Percentiles rank a stretch among this genome's conserved stretches.
phyloP scores from a whole-genome alignment of 2,888 invertebrate species.

The Fragum sueziense region DNA sequence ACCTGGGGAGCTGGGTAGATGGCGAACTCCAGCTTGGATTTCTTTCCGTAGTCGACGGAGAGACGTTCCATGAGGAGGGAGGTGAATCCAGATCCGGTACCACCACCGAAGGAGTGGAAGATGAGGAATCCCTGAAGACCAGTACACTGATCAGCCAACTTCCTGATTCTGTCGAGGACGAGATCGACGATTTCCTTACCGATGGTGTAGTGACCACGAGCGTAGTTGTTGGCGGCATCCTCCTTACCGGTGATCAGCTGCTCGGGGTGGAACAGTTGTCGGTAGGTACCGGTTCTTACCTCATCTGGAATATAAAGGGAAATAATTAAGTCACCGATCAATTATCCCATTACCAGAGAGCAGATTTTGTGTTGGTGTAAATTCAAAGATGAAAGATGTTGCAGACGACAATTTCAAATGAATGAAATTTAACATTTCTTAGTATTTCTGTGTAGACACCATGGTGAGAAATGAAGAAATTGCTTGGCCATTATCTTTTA shows the following conservation, averaged over 20 bases:
- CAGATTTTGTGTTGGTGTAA: no score
- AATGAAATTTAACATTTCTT: no score
- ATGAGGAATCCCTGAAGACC: conserved; percentile 80
- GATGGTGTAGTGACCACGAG: conserved; percentile 98
- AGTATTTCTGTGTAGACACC: no score
- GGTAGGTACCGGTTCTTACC: conserved; percentile 36
- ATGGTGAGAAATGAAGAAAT: no score
- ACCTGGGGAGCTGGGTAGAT: conserved; percentile 87
- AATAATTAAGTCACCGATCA: no score
- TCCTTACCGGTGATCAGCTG: conserved; percentile 98
- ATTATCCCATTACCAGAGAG: no score
- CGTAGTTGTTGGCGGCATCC: conserved; percentile 98
- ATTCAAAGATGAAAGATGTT: no score
- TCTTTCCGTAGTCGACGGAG: conserved; percentile 78
- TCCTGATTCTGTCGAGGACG: conserved; percentile 82
- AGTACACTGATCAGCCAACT: conserved; percentile 82
- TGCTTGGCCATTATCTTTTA: no score
- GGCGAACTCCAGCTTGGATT: conserved; percentile 79
- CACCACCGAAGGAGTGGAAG: conserved; percentile 80
- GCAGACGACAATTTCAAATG: no score
- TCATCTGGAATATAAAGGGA: conserved; percentile 37
- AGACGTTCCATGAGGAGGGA: conserved; percentile 81
- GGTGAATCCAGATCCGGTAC: conserved; percentile 81
- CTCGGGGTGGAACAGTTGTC: conserved; percentile 94
- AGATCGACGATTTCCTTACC: conserved; percentile 90